Conservation (phyloP, 2,888 invertebrate genomes). For the Smittia aterrima region DNA sequence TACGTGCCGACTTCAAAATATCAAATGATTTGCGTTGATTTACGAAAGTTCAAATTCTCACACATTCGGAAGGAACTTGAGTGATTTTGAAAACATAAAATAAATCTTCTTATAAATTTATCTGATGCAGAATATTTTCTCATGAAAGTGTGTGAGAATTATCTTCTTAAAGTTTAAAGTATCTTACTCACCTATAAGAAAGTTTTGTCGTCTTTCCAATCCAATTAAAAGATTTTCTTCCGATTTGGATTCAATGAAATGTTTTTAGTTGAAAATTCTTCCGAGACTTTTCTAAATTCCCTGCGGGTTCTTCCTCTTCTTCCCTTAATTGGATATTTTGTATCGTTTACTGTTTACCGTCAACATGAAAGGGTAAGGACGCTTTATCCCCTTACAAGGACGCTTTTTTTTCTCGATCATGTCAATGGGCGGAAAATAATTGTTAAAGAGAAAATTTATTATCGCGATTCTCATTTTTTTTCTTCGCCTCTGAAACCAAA, state of each 20-base stretch:
- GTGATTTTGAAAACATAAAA: too few species aligned
- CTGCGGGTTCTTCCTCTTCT: not conserved
- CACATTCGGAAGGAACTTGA: too few species aligned
- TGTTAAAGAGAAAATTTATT: constrained; percentile 23
- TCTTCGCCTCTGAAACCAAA: not conserved
- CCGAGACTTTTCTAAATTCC: not conserved
- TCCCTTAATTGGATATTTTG: not conserved
- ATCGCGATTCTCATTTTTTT: not conserved
- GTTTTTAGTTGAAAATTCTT: not conserved
- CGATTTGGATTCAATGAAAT: not conserved
- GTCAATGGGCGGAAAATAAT: constrained; percentile 29
- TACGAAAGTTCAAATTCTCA: too few species aligned
- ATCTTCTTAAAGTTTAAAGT: too few species aligned
- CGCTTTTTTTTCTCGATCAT: constrained; percentile 23
- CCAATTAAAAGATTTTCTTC: not conserved
- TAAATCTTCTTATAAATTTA: too few species aligned
- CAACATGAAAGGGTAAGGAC: constrained; percentile 19
- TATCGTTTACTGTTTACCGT: constrained; percentile 2
- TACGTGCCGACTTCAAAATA: too few species aligned
- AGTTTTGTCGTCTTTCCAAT: too few species aligned
- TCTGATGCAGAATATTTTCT: too few species aligned
- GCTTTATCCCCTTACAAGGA: not conserved
- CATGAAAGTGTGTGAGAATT: too few species aligned
- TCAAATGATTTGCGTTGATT: too few species aligned
- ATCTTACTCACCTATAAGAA: too few species aligned